A percentile compares a stretch with the other conserved stretches of the same genome.
Evolutionary conservation across 2,797 vertebrate species (phyloP).

Genomic region (Siniperca obscura): DNA sequence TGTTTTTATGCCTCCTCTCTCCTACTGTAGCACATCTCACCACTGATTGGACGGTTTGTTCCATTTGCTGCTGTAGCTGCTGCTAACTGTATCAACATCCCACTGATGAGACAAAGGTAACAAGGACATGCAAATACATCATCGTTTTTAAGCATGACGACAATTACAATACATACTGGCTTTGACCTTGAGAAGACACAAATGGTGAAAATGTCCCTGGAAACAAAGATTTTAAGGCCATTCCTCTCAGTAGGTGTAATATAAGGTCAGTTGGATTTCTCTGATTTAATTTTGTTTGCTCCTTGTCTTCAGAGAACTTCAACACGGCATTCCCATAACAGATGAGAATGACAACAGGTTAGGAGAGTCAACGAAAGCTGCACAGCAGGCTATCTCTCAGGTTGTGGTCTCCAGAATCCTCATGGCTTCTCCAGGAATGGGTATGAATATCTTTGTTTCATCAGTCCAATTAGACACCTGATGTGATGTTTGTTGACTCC

Average conservation of each 20-base stretch:
- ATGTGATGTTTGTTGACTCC: background rate
- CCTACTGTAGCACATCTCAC: slow-evolving; percentile 89
- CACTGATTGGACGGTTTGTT: slow-evolving; percentile 96
- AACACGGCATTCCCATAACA: slow-evolving; percentile 94
- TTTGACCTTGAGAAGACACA: background rate
- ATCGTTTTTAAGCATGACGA: background rate
- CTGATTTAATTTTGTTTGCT: background rate
- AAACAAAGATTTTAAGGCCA: background rate
- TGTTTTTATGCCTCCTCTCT: slow-evolving; percentile 29
- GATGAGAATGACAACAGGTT: slow-evolving; percentile 94
- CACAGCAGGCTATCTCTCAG: slow-evolving; percentile 96
- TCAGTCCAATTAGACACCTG: background rate
- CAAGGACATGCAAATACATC: background rate
- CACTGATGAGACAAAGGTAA: slow-evolving; percentile 98
- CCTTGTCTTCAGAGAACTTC: slow-evolving; percentile 87
- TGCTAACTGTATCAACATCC: slow-evolving; percentile 99
- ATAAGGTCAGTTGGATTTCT: background rate
- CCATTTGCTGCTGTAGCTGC: slow-evolving; percentile 98
- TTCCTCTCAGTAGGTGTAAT: background rate
- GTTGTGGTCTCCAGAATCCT: slow-evolving; percentile 97
- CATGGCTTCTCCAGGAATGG: slow-evolving; percentile 99
- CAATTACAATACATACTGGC: background rate
- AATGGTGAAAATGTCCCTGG: background rate
- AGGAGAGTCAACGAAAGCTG: slow-evolving; percentile 95
- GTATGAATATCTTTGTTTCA: slow-evolving; percentile 77